A percentile compares a stretch with the other conserved stretches of the same genome.
Evolutionary conservation across 2,113 vertebrate species (phyloP).

Genomic region (Pelecanus crispus): DNA sequence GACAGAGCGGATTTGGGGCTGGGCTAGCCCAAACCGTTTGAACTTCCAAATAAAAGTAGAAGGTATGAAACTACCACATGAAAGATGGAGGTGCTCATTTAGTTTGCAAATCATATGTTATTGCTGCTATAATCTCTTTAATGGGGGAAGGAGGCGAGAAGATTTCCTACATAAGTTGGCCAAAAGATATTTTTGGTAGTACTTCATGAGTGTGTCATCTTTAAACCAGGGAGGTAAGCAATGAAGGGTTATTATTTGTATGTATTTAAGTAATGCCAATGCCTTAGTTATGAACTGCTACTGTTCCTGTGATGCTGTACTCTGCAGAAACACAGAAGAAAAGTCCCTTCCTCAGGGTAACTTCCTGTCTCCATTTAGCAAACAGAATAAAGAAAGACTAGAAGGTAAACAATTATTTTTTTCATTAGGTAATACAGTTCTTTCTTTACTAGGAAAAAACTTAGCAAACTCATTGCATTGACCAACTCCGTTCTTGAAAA

Average conservation of each 20-base stretch:
- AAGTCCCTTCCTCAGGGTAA: neutral
- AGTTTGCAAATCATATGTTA: neutral
- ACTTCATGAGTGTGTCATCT: neutral
- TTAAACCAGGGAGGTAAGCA: neutral
- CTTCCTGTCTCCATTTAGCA: neutral
- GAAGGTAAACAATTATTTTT: neutral
- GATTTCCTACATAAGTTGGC: neutral
- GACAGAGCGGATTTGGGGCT: neutral
- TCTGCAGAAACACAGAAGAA: neutral
- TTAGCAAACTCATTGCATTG: neutral
- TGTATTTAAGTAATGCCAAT: neutral
- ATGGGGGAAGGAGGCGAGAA: neutral
- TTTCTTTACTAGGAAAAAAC: neutral
- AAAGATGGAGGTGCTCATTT: neutral
- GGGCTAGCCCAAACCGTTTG: neutral
- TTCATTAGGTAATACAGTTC: neutral
- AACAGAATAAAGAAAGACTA: neutral
- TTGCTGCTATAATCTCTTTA: neutral
- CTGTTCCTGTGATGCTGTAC: neutral
- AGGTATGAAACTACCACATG: neutral
- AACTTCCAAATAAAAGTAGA: neutral
- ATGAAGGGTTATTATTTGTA: neutral
- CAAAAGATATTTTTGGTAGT: neutral
- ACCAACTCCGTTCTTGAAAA: neutral
- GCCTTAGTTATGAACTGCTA: neutral